Conservation (phyloP, 2,113 vertebrate species). For the Trachemys scripta region DNA sequence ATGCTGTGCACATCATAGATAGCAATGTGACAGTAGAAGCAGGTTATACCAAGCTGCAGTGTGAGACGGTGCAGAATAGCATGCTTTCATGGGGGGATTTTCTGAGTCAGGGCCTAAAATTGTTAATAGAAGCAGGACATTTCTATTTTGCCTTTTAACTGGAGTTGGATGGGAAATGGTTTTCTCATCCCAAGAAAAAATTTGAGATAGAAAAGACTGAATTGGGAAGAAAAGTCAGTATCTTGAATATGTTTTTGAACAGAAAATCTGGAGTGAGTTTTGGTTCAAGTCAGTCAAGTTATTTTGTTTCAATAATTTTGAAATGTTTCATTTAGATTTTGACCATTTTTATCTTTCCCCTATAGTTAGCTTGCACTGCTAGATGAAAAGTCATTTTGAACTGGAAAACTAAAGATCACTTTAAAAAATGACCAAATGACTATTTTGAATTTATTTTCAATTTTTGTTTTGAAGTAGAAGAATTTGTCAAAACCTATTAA, state of each 20-base stretch:
- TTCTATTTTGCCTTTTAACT: background rate
- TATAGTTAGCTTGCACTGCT: background rate
- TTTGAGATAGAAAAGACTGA: background rate
- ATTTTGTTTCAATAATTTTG: background rate
- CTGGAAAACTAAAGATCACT: background rate
- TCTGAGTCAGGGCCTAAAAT: background rate
- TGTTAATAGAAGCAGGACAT: background rate
- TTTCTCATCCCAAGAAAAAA: background rate
- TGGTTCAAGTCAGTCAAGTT: background rate
- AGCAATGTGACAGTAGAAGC: background rate
- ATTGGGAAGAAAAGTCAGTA: background rate
- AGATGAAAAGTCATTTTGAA: too few relatives aligned
- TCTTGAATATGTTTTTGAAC: background rate
- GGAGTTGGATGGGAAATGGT: background rate
- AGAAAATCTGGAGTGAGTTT: background rate
- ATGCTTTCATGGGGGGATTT: background rate
- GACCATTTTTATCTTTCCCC: background rate
- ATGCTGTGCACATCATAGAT: background rate
- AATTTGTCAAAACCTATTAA: too few relatives aligned
- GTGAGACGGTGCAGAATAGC: rapidly evolving
- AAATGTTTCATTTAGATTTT: background rate
- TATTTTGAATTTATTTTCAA: background rate
- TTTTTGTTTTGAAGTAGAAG: background rate
- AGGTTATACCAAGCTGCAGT: background rate
- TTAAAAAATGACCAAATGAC: background rate